A percentile compares a stretch with the other conserved stretches of the same genome.
Conservation (phyloP, 2,113 vertebrate genomes). For the Mus spicilegus region DNA sequence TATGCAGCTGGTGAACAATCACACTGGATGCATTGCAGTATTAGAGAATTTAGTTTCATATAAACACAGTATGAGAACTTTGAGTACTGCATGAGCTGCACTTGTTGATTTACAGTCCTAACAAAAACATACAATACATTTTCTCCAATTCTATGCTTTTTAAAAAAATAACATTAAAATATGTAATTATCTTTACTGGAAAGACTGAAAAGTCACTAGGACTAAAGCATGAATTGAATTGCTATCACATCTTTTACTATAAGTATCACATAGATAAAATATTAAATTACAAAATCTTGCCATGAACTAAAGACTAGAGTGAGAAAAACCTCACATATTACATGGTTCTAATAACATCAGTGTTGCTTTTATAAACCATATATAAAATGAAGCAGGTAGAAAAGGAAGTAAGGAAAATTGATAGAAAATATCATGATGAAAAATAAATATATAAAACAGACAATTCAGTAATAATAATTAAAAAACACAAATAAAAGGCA, state of each 20-base stretch:
- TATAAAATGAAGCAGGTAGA: not conserved
- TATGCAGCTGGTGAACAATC: not conserved
- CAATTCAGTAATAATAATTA: not conserved
- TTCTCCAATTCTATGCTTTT: not conserved
- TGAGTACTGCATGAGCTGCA: not conserved
- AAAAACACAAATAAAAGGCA: not conserved
- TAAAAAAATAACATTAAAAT: not conserved
- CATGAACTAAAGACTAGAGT: not conserved
- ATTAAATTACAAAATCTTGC: not conserved
- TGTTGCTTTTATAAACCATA: not conserved
- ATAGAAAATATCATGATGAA: constrained; percentile 24
- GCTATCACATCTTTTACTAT: constrained; percentile 27
- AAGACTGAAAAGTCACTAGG: not conserved
- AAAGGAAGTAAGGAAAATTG: constrained; percentile 14
- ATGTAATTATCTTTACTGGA: not conserved
- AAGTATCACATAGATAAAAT: not conserved
- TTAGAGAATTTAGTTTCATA: not conserved
- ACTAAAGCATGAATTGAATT: not conserved
- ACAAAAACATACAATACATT: not conserved
- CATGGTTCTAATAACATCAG: not conserved
- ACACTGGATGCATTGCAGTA: not conserved
- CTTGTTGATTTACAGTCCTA: not conserved
- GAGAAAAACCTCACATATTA: not conserved
- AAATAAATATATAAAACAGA: not conserved
- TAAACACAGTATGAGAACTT: not conserved